A percentile compares a stretch with the other conserved stretches of the same genome.
phyloP scores from a whole-genome alignment of 1,140 invertebrate species.

The Polypedilum vanderplanki region DNA sequence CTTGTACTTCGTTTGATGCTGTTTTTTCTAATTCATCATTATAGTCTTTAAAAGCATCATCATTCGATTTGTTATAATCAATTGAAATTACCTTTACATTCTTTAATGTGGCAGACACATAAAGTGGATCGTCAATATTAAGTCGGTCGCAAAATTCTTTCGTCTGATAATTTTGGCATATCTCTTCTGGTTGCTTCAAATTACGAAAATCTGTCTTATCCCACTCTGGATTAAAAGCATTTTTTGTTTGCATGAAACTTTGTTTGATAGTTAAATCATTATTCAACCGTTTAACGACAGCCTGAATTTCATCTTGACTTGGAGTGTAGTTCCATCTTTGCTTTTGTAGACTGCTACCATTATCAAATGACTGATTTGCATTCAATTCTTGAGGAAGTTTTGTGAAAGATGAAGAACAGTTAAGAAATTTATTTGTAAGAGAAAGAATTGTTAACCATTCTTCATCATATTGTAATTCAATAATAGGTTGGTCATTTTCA shows the following conservation, averaged over 20 bases:
- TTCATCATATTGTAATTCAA: slow-evolving; percentile 73
- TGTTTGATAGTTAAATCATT: slow-evolving; percentile 57
- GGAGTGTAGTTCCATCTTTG: slow-evolving; percentile 67
- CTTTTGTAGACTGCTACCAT: not conserved
- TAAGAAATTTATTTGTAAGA: slow-evolving; percentile 81
- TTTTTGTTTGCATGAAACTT: slow-evolving; percentile 70
- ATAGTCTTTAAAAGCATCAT: slow-evolving; percentile 29
- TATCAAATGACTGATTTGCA: slow-evolving; percentile 53
- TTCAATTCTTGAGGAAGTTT: slow-evolving; percentile 49
- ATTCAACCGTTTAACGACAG: slow-evolving; percentile 58
- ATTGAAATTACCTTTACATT: slow-evolving; percentile 31
- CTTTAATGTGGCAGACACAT: slow-evolving; percentile 40
- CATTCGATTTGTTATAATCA: slow-evolving; percentile 31
- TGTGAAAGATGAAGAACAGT: slow-evolving; percentile 64
- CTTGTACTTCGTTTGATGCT: not conserved
- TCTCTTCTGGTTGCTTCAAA: slow-evolving; percentile 39
- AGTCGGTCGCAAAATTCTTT: slow-evolving; percentile 71
- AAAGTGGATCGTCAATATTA: slow-evolving; percentile 67
- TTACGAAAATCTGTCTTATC: slow-evolving; percentile 36
- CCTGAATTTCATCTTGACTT: slow-evolving; percentile 62
- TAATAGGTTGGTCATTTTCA: slow-evolving; percentile 43
- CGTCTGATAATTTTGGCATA: slow-evolving; percentile 74
- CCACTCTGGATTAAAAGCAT: slow-evolving; percentile 49
- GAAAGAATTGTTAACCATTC: slow-evolving; percentile 89
- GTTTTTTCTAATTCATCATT: slow-evolving; percentile 29